A percentile compares a stretch with the other conserved stretches of the same genome.
phyloP scores from a whole-genome alignment of 2,888 invertebrate species.

The Encarsia formosa region DNA sequence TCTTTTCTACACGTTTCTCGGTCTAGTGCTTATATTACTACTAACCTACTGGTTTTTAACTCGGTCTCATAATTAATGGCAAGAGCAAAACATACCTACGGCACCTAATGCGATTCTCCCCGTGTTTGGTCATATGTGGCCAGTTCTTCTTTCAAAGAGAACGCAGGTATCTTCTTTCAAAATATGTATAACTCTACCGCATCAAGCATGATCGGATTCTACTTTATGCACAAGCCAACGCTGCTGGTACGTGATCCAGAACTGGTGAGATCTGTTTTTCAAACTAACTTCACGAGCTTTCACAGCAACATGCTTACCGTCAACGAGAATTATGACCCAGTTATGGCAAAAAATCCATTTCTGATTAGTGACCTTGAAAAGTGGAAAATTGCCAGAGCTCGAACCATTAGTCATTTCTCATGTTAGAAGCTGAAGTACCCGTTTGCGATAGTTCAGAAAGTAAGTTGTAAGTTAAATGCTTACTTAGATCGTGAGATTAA shows the following conservation, averaged over 20 bases:
- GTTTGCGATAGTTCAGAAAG: background rate
- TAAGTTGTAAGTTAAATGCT: background rate
- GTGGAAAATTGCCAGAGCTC: slow-evolving; percentile 8
- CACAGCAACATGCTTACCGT: slow-evolving; percentile 1
- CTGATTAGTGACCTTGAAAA: background rate
- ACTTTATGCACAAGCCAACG: slow-evolving; percentile 4
- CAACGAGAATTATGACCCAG: slow-evolving; percentile 2
- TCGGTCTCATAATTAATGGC: slow-evolving; percentile 25
- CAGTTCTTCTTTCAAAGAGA: slow-evolving; percentile 7
- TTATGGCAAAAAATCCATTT: slow-evolving; percentile 15
- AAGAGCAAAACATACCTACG: slow-evolving; percentile 26
- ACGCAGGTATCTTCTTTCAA: background rate
- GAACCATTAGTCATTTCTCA: slow-evolving; percentile 2
- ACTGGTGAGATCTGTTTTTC: slow-evolving; percentile 3
- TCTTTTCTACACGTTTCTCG: too few species aligned
- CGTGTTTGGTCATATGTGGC: slow-evolving; percentile 27
- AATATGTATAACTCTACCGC: slow-evolving; percentile 19
- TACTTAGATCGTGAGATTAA: slow-evolving; percentile 10
- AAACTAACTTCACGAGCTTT: slow-evolving; percentile 2
- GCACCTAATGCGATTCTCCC: slow-evolving; percentile 24
- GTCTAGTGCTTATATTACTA: too few species aligned
- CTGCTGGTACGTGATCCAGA: slow-evolving; percentile 6
- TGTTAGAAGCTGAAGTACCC: slow-evolving; percentile 10
- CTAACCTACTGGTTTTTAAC: background rate
- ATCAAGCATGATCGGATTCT: slow-evolving; percentile 28